These are phyloP conservation scores for Drosophila teissieri DNA, from an alignment of 1,140 invertebrate genomes.

Conservation along the genomic window DNA sequence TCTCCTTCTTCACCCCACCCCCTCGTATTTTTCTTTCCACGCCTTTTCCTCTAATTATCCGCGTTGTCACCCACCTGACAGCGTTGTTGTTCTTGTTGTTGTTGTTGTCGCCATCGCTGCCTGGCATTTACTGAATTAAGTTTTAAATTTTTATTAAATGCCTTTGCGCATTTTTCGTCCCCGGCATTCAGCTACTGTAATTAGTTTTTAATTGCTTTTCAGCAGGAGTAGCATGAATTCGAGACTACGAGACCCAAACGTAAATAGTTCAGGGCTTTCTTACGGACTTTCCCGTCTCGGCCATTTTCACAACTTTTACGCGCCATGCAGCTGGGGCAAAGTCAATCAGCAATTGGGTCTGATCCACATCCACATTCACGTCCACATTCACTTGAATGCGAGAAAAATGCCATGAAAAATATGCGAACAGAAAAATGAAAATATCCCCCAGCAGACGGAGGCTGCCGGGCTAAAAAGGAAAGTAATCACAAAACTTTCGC, in stretches of 20 bases:
- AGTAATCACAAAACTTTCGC: slow-evolving; percentile 77
- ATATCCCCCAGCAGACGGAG: slow-evolving; percentile 3
- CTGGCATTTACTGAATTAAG: slow-evolving; percentile 78
- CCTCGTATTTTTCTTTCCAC: slow-evolving; percentile 1
- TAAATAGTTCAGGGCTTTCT: slow-evolving; percentile 56
- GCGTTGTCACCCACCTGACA: slow-evolving; percentile 53
- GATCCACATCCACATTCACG: slow-evolving; percentile 22
- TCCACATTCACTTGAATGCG: slow-evolving; percentile 6
- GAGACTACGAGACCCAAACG: not conserved
- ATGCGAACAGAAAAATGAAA: slow-evolving; percentile 11
- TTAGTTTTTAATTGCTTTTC: slow-evolving; percentile 82
- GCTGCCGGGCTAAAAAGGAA: slow-evolving; percentile 33
- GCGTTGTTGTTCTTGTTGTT: slow-evolving; percentile 11
- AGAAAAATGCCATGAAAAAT: slow-evolving; percentile 18
- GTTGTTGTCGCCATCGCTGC: slow-evolving; percentile 38
- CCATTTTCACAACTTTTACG: slow-evolving; percentile 32
- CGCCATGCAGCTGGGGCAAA: slow-evolving; percentile 34
- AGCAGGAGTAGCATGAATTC: slow-evolving; percentile 55
- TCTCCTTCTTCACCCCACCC: not conserved
- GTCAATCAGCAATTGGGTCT: slow-evolving; percentile 61
- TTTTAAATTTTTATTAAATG: slow-evolving; percentile 83
- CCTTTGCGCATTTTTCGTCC: slow-evolving; percentile 67
- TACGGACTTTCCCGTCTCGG: slow-evolving; percentile 21
- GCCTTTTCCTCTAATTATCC: slow-evolving; percentile 66
- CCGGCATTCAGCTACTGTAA: slow-evolving; percentile 56